Base-by-base conservation (phyloP, 1,140 invertebrate genomes). In the Meloidogyne exigua region DNA sequence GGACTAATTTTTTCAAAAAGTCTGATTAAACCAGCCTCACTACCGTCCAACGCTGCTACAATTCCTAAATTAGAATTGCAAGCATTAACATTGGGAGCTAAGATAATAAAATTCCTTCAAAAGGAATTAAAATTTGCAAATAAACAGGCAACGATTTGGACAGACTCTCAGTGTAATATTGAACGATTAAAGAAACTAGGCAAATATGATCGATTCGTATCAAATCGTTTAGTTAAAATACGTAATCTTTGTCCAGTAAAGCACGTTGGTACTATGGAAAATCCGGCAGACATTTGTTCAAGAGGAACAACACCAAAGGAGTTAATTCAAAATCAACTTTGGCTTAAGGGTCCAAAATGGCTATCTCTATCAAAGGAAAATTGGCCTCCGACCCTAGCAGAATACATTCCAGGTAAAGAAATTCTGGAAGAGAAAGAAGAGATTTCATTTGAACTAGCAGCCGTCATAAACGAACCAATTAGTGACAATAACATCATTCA, bases 1-100 rank as follows among this genome's bases (percentile, higher is more conserved):
- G 23, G 25, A 25, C 2, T 68, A 42, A 68, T 68, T 68, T 68
- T 68, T 11, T 13, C 67, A 13, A 68, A 68, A 68, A 68, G 67
- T 68, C 25, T 68, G n/a, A 42, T 68, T 18, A 68, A 68, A 25
- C 67, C 67, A 1, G 25, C n/a, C 1, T 18, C 15, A 5, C 25
- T 68, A 21, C 0, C 67, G 4, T 1, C 4, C 1, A 66, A 66
- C 12, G 25, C 4, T 1, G 64, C 64, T 10, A 66, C 64, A 7
- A 66, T 66, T 15, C 64, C 64, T 9, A 3, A 12, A 1, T 15
- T 66, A 13, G 64, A 32, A 15, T 11, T 42, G 1, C 39, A 42
- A 42, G 39, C 39, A 12, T 9, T 42, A 9, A 4, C 12, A 13
- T 3, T 42, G 1, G 39, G 39, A 4, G 9, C 12, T 2, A 42